phyloP scores from a whole-genome alignment of 2,888 invertebrate genomes.

The Protophormia terraenovae region DNA sequence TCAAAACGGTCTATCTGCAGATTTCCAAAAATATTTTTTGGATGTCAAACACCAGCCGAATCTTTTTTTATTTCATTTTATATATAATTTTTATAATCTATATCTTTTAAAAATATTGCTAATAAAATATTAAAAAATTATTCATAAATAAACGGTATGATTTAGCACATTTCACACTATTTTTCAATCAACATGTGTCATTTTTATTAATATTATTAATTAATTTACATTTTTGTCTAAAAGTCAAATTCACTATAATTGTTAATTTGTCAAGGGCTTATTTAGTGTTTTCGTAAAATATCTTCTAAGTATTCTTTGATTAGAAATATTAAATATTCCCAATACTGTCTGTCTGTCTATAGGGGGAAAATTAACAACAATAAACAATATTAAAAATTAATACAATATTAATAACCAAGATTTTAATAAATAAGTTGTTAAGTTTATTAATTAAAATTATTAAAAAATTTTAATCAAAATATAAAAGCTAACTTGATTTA shows the following conservation, averaged over 20 bases:
- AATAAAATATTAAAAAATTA: too few relatives aligned
- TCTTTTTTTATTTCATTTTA: too few relatives aligned
- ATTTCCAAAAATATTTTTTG: too few relatives aligned
- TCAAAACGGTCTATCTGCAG: too few relatives aligned
- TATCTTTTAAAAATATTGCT: too few relatives aligned
- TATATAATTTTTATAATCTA: too few relatives aligned
- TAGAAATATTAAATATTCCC: conserved; percentile 6
- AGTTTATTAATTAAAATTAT: not conserved
- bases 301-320: conserved; percentile 11
- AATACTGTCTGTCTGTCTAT: not conserved
- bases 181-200: not conserved
- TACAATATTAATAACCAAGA: not conserved
- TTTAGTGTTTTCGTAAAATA: not conserved
- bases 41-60: too few relatives aligned
- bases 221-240: not conserved
- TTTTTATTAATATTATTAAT: conserved; percentile 17
- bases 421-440: not conserved
- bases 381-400: not conserved
- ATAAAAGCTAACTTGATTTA: too few relatives aligned
- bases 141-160: too few relatives aligned
- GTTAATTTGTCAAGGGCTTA: conserved; percentile 40
- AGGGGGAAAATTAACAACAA: conserved; percentile 26
- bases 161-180: too few relatives aligned
- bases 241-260: not conserved
- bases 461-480: not conserved